Base-by-base conservation (phyloP, 2,113 vertebrate species). In the Periophthalmodon schlosseri region DNA sequence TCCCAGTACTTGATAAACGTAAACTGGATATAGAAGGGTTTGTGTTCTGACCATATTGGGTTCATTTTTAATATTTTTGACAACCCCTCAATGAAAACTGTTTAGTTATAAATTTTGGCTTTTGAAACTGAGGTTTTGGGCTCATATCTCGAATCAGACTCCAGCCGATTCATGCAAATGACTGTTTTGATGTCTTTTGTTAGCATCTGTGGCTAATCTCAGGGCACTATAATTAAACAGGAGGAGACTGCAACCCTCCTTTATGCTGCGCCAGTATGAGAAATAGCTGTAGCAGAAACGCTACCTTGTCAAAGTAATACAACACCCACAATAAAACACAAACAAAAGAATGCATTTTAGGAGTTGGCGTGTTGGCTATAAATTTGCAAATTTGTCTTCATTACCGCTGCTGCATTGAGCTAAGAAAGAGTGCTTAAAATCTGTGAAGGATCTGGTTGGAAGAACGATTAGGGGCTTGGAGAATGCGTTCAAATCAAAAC, bases 161-260 rank as follows among this genome's bases (percentile, higher is more conserved):
- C 69, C 76, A 67, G 63, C 20, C 1, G 36, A 65, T 75, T 67
- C 75, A 79, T 76, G 72, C 79, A 86, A 88, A 90, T 86, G 9
- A 24, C 72, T 89, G 79, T 87, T 84, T 89, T 77, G 70, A 77
- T 85, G 76, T 81, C 34, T 84, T 86, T 84, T 82, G 80, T 82
- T 74, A 79, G 73, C 87, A 82, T 83, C 75, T 82, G 78, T 61
- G 76, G 74, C 72, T 81, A 84, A 78, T 84, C 70, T 76, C 75
- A 69, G 69, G 77, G 67, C n/a, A 18, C 72, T 82, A 74, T 88
- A 87, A 91, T 87, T 87, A 87, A 89, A 86, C 82, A 80, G 75
- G 78, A 75, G 80, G 76, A 84, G 70, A 79, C 69, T 49, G 18
- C 58, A 76, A 64, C 72, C 70, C 70, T 74, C 77, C 69, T 86